These are phyloP conservation scores for Sinocyclocheilus grahami DNA, from an alignment of 2,113 vertebrate species.

Conservation along the genomic window DNA sequence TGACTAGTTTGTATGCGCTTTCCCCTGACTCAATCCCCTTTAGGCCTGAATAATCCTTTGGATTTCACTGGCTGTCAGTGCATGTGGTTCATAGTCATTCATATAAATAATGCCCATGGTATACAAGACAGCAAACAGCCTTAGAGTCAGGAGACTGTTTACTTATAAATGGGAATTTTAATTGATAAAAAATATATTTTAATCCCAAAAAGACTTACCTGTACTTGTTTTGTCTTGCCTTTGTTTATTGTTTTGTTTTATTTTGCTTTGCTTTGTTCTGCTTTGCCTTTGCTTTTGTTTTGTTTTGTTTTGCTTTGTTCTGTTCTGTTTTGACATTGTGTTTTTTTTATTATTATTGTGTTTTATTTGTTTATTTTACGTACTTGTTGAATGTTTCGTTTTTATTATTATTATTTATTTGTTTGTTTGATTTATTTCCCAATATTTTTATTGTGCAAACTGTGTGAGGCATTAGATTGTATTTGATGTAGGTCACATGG, in stretches of 20 bases:
- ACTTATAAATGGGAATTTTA: neutral
- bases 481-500: neutral
- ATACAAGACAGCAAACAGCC: neutral
- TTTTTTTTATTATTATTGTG: neutral
- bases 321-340: neutral
- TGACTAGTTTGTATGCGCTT: conserved; percentile 56
- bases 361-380: neutral
- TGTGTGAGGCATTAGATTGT: neutral
- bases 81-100: neutral
- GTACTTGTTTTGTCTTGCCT: too few species aligned
- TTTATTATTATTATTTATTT: neutral
- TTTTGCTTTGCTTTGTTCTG: too few species aligned
- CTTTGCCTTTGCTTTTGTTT: neutral
- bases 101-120: neutral
- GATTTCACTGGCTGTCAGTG: conserved; percentile 62
- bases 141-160: neutral
- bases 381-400: neutral
- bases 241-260: neutral
- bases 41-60: conserved; percentile 69
- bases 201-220: neutral
- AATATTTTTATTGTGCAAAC: neutral
- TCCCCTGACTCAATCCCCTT: conserved; percentile 70
- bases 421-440: neutral
- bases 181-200: neutral
- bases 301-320: neutral